Evolutionary conservation across 1,140 invertebrate species (phyloP), one percentile per base, ranked within the genome.

Genomic region (Dendrolimus kikuchii): DNA sequence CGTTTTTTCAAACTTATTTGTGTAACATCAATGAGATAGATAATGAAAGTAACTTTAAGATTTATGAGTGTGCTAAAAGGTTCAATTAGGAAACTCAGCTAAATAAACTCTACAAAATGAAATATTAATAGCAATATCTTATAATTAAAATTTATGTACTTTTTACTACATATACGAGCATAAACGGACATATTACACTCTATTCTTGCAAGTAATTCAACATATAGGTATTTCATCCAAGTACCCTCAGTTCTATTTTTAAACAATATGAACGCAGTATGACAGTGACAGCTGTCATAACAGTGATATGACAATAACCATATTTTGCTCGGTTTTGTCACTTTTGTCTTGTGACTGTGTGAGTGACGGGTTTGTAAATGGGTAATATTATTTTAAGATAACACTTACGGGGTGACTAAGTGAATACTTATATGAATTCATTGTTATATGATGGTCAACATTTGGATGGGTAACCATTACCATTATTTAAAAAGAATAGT

Each of bases 251-350:
- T 6, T 45, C 43, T 9, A 9, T 45, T 9, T n/a, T 10, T 45
- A 45, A 45, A 45, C 63, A 71, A 71, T 72, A 70, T 74, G 66
- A 38, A 59, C 46, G 45, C 5, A 8, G 48, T 65, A 65, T 72
- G 68, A 74, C 70, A 68, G 68, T 55, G 48, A 50, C 50, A 60
- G 56, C 70, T 72, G 71, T 71, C 70, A 71, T 61, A 67, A 56
- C 61, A 62, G 64, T 62, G 60, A 68, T 64, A 66, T 70, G 68
- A 74, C 74, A 67, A 70, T 73, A 67, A 68, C 63, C 59, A 71
- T 64, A 60, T 67, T 69, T 62, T 54, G 55, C 57, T 63, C 59
- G 55, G 46, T 67, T 66, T 59, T 61, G 53, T 53, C 59, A 45
- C 46, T 46, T n/a, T 51, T 50, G 43, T 46, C n/a, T 49, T 48